Evolutionary conservation across 2,797 vertebrate species (phyloP), one percentile per base, ranked within the genome.

Genomic region (Alectoris magna): DNA sequence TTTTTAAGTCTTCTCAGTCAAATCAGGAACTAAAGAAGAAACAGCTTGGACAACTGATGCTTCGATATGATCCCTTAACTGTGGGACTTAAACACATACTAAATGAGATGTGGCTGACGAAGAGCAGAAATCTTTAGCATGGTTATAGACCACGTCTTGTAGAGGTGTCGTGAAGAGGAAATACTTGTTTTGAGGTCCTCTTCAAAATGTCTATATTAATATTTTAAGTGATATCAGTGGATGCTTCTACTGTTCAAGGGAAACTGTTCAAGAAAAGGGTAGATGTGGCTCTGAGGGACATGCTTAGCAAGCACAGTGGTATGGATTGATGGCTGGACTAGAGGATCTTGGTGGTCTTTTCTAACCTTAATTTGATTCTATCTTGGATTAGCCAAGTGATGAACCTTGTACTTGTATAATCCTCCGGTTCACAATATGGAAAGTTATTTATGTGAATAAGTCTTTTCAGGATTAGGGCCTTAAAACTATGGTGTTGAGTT

Each of bases 361-460:
- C 51, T 31, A 31, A 55, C 53, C 53, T 11, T 31, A 31, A 17
- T 55, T 17, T 55, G 27, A 29, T 29, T 53, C 51, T 46, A 38
- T 59, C n/a, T 59, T 73, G 49, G 14, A 23, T 53, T 64, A 78
- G 62, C 12, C 39, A 29, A 19, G 5, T 55, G 43, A 41, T 36
- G 34, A 73, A 27, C 43, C 53, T 62, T 46, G 51, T 62, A 18
- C 11, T 39, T 41, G 38, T 34, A 49, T 73, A 41, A 34, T 34
- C 19, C 13, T 46, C 36, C 10, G 44, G 13, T 16, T 69, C 3
- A 0, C 12, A 51, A 10, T 26, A 5, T 26, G 34, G 2, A 1
- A 70, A 64, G 43, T 34, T 73, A n/a, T 19, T 68, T 19, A 29
- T 1, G 2, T 43, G 17, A 38, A 43, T 68, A 18, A 77, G 24